Evolutionary conservation across 2,888 invertebrate species (phyloP).

Genomic region (Dexiosoma caninum): DNA sequence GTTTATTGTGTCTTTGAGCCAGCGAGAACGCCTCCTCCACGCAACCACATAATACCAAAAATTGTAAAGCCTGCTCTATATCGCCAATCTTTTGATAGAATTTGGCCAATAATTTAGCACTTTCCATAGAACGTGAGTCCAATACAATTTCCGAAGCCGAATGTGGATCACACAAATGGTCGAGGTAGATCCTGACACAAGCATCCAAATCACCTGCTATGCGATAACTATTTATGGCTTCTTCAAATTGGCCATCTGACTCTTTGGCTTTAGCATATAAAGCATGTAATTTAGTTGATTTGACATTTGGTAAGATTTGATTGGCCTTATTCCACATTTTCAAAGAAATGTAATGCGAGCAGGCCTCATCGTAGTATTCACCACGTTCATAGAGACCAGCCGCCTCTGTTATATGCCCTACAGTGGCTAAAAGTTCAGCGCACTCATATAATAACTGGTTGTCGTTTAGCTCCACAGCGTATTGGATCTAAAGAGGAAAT

Average conservation of each 20-base stretch:
- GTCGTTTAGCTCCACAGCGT: conserved; percentile 80
- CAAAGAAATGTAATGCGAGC: conserved; percentile 92
- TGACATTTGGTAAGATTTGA: conserved; percentile 90
- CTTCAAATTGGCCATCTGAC: conserved; percentile 92
- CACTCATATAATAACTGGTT: conserved; percentile 90
- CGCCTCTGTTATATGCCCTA: conserved; percentile 95
- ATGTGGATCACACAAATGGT: conserved; percentile 95
- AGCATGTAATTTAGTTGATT: conserved; percentile 93
- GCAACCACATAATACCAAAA: conserved; percentile 95
- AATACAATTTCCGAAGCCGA: conserved; percentile 95
- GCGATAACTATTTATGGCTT: conserved; percentile 92
- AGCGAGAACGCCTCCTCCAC: conserved; percentile 96
- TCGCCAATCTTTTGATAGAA: conserved; percentile 96
- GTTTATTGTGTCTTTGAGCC: conserved; percentile 93
- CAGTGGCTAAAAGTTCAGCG: conserved; percentile 92
- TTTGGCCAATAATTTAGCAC: conserved; percentile 96
- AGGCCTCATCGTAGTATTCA: conserved; percentile 93
- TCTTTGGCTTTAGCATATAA: conserved; percentile 94
- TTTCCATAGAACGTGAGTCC: conserved; percentile 94
- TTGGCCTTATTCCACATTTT: conserved; percentile 98
- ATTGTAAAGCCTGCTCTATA: conserved; percentile 95
- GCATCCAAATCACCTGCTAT: conserved; percentile 95
- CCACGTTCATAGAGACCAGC: conserved; percentile 94
- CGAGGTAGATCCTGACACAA: conserved; percentile 93
- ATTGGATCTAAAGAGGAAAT: conserved; percentile 72